phyloP scores from a whole-genome alignment of 2,113 vertebrate genomes.

The Pluvianellus socialis region DNA sequence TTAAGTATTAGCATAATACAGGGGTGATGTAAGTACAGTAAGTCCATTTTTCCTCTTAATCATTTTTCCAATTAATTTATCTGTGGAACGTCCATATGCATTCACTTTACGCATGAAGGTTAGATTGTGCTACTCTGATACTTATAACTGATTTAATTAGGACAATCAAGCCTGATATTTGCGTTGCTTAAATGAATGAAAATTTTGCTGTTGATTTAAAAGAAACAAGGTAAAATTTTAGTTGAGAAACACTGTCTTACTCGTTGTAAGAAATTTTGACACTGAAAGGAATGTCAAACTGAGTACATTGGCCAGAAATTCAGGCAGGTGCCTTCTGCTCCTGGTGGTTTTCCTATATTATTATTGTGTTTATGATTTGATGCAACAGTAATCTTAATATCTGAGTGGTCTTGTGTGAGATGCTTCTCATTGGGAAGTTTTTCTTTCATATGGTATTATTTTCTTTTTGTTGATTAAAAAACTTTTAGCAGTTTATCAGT shows the following conservation, averaged over 20 bases:
- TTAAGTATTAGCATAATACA: conserved; percentile 42
- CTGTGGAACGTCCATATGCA: background rate
- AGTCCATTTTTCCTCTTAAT: background rate
- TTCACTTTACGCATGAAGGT: background rate
- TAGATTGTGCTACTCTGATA: background rate
- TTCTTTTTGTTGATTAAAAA: background rate
- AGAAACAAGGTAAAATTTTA: background rate
- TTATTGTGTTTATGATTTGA: background rate
- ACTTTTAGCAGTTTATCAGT: background rate
- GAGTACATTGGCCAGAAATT: background rate
- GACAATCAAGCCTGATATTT: background rate
- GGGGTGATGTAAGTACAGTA: background rate
- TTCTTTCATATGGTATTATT: background rate
- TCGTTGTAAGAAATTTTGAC: background rate
- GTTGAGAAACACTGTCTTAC: background rate
- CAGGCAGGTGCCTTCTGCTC: background rate
- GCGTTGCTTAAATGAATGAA: background rate
- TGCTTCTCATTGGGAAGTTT: background rate
- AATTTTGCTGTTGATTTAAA: background rate
- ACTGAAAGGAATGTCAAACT: background rate
- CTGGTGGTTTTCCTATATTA: background rate
- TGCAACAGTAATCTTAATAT: background rate
- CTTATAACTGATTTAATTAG: conserved; percentile 2
- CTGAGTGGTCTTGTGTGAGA: background rate
- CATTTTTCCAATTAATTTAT: conserved; percentile 20